Base-by-base conservation (phyloP, 2,113 vertebrate genomes). In the Manacus vitellinus region DNA sequence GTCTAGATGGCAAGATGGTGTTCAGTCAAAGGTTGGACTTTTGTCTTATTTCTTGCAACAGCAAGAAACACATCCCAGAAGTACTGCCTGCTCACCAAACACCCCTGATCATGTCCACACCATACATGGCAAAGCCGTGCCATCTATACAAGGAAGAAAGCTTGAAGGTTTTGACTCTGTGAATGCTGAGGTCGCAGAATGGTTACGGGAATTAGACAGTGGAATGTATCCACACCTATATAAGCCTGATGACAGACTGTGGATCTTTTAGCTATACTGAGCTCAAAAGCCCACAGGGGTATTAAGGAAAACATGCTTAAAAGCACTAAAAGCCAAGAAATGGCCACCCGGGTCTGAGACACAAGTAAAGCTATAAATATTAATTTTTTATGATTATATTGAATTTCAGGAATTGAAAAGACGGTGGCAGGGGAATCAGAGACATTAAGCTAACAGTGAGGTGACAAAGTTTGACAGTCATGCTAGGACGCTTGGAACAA, bases 311-410 rank as follows among this genome's bases (percentile, higher is more conserved):
- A 59, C 4, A 41, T 1, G 1, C 15, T 75, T 27, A 22, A 63
- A 81, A 95, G 63, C 67, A 85, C 12, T 43, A 28, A 87, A 85
- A 52, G 56, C 25, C 6, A 59, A 89, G 19, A 35, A 89, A 72
- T 0, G 0, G 7, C 22, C 12, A 14, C 33, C 49, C 63, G 6
- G 10, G 51, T 58, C 51, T 1, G 1, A 51, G 41, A 19, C 70
- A 68, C 9, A 35, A 41, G 5, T 6, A 61, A 84, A 54, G 5
- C 19, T 27, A 2, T 2, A 77, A 30, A 20, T 66, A 20, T 8
- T 71, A 8, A 1, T 24, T 39, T 67, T 56, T 61, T 27, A 2
- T 6, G 0, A 84, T 37, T 3, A 30, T 9, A 58, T 4, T 23
- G 31, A 62, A 28, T n/a, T 56, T 16, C 9, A 52, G 8, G 22